Percentiles rank a stretch among this genome's conserved stretches.
Conservation (phyloP, 2,113 vertebrate species). For the Cheilinus undulatus region DNA sequence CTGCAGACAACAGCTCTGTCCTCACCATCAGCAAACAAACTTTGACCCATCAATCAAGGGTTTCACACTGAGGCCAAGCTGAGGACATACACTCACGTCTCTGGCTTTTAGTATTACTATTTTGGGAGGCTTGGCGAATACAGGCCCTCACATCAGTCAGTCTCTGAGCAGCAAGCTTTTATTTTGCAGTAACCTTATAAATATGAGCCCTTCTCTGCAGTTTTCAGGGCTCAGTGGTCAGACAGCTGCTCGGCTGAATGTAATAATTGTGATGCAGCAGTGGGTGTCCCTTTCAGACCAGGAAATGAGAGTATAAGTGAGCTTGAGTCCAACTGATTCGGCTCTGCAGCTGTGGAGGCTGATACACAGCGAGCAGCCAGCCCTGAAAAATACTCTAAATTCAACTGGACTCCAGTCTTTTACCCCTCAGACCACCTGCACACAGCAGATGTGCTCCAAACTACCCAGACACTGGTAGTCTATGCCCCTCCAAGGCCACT, state of each 20-base stretch:
- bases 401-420: conserved; percentile 22
- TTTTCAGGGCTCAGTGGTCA: not conserved
- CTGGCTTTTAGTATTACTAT: conserved; percentile 3
- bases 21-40: conserved; percentile 11
- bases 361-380: not conserved
- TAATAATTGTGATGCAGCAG: conserved; percentile 46
- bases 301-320: conserved; percentile 52
- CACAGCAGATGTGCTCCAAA: conserved; percentile 53
- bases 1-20: not conserved
- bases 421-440: conserved; percentile 58
- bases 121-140: conserved; percentile 25
- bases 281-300: conserved; percentile 48
- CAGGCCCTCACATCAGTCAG: not conserved
- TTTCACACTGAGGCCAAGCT: conserved; percentile 4
- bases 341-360: conserved; percentile 54
- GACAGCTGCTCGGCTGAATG: conserved; percentile 44
- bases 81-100: not conserved
- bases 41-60: not conserved
- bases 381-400: conserved; percentile 24
- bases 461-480: conserved; percentile 29
- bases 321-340: conserved; percentile 37
- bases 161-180: not conserved
- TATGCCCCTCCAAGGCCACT: not conserved
- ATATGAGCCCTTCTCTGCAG: conserved; percentile 17
- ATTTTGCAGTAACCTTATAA: conserved; percentile 15